Base-by-base conservation (phyloP, 2,888 invertebrate species). In the Agrotis puta region DNA sequence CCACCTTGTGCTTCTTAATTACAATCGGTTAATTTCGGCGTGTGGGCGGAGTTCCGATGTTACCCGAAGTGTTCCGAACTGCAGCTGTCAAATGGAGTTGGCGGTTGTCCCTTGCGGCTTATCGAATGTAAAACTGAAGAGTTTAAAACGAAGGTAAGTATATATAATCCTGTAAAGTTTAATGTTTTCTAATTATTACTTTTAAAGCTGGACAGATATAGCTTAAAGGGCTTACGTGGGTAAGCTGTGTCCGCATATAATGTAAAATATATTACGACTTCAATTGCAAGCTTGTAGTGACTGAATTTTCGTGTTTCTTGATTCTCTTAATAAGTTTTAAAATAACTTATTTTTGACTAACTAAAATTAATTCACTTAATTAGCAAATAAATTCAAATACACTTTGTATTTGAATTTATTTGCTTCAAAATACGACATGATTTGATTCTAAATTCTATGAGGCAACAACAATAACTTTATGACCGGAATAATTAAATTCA, bases 1-100 rank as follows among this genome's bases (percentile, higher is more conserved):
- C 85, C 71, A 77, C 71, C 59, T 82, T 79, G 80, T 80, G 81
- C 82, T 88, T 88, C 88, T 85, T 92, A 92, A 92, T 92, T 92
- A 90, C 85, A 84, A 87, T 79, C 70, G 74, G 69, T 69, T 74
- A 91, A 91, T 88, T 92, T 90, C 64, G 62, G 45, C 53, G 5
- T 45, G 51, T 87, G 18, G 47, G 63, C 45, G 51, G 66, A 75
- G 74, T 61, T 70, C 65, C 70, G 63, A 74, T 54, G 65, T 58
- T 45, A 58, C 7, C 27, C 68, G 76, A 79, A 53, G 43, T 51
- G 33, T 22, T 58, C 58, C 63, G 63, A 76, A 61, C 53, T 80
- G 48, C 14, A 33, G 33, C 62, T 64, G 72, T 66, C 59, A 66
- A 74, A 64, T 43, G 58, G 24, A 57, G 45, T 58, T 27, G 11